Evolutionary conservation across 2,113 vertebrate species (phyloP), one percentile per base, ranked within the genome.

Genomic region (Pseudopipra pipra): DNA sequence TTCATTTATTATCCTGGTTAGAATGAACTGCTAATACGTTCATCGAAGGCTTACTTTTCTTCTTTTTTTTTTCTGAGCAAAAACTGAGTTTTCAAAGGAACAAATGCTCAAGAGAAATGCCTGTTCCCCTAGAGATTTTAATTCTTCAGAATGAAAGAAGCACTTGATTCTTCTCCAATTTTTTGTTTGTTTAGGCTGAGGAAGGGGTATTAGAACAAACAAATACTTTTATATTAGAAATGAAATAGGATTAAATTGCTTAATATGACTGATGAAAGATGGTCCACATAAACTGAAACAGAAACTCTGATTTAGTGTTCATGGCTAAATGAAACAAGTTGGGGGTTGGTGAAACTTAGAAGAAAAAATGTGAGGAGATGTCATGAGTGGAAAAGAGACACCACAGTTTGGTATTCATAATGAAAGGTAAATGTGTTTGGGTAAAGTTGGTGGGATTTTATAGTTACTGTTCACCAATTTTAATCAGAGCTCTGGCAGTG

Each of bases 161-260:
- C 19, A 54, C 18, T 87, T 87, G 65, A 82, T 94, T 92, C 55
- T 78, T 89, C 54, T 89, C 87, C 85, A 95, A 44, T 22, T 68
- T 82, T 96, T 87, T 89, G 56, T 91, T 94, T 95, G 59, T 86
- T 92, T 96, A 90, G 46, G 21, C 43, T 86, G 68, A 93, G 77
- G 84, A 95, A 85, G 5, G 18, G 23, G 9, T 62, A 66, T 66
- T 79, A 73, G 83, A 93, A 80, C 59, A 90, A 85, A 81, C 55
- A 80, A 88, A 91, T 6, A 37, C 62, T 83, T 92, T 93, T 70
- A 55, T 83, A 3, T 82, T 62, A 76, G 20, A 89, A 85, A 73
- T 75, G 52, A 91, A 83, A 76, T 58, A 54, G 14, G n/a, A 80
- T 90, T 21, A 83, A 96, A 71, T 68, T 82, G 44, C 7, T 90